phyloP scores from a whole-genome alignment of 2,113 vertebrate species.

The Halcyon malimbica region DNA sequence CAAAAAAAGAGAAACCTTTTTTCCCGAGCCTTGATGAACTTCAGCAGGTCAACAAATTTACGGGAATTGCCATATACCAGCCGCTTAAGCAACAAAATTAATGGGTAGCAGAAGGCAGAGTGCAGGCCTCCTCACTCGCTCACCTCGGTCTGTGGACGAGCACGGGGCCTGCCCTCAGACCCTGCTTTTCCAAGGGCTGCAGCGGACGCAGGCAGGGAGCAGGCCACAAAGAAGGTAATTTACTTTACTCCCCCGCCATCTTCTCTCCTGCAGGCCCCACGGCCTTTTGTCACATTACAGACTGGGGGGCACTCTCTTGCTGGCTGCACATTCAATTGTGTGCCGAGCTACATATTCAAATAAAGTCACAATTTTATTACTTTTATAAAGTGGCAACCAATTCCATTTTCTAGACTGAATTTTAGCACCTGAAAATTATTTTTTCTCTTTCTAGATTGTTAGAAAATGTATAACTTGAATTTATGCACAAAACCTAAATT shows the following conservation, averaged over 20 bases:
- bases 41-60: not conserved
- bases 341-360: not conserved
- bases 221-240: not conserved
- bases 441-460: not conserved
- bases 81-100: not conserved
- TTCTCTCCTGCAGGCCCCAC: not conserved
- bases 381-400: not conserved
- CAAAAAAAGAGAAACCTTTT: not conserved
- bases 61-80: not conserved
- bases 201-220: not conserved
- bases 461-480: not conserved
- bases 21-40: not conserved
- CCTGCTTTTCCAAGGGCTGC: not conserved
- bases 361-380: not conserved
- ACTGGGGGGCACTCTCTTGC: not conserved
- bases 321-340: not conserved
- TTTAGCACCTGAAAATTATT: not conserved
- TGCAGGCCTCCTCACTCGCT: not conserved
- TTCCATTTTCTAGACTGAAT: not conserved
- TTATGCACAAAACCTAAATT: not conserved
- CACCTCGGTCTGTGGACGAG: rapidly evolving
- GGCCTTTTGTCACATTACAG: not conserved
- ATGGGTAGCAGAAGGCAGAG: rapidly evolving
- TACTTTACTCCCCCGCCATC: not conserved
- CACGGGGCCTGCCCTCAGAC: not conserved